Percentiles rank a stretch among this genome's conserved stretches.
phyloP scores from a whole-genome alignment of 2,888 invertebrate species.

The Phengaris arion region DNA sequence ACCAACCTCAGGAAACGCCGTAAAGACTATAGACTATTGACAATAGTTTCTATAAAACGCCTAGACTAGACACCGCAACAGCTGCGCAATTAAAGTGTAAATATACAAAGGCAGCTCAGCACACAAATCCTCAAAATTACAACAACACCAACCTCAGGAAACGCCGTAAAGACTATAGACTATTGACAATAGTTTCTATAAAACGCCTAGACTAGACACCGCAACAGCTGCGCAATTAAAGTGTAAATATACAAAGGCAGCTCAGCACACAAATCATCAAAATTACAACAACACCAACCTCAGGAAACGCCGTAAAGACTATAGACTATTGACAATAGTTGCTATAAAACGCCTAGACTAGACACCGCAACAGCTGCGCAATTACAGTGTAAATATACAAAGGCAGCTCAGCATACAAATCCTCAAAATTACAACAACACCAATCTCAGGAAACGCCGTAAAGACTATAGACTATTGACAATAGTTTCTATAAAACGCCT shows the following conservation, averaged over 20 bases:
- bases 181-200: background rate
- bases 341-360: background rate
- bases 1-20: background rate
- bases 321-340: too few species aligned
- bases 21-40: too few species aligned
- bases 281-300: background rate
- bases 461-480: too few species aligned
- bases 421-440: too few species aligned
- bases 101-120: background rate
- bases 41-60: background rate
- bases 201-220: background rate
- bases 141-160: background rate
- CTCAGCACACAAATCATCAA: too few species aligned
- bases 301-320: background rate
- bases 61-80: background rate
- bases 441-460: background rate
- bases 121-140: too few species aligned
- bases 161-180: too few species aligned
- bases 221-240: background rate
- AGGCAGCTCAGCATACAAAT: too few species aligned
- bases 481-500: background rate
- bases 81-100: background rate
- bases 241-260: background rate
- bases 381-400: background rate
- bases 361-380: background rate